Evolutionary conservation across 2,113 vertebrate species (phyloP).

Genomic region (Malurus elegans): DNA sequence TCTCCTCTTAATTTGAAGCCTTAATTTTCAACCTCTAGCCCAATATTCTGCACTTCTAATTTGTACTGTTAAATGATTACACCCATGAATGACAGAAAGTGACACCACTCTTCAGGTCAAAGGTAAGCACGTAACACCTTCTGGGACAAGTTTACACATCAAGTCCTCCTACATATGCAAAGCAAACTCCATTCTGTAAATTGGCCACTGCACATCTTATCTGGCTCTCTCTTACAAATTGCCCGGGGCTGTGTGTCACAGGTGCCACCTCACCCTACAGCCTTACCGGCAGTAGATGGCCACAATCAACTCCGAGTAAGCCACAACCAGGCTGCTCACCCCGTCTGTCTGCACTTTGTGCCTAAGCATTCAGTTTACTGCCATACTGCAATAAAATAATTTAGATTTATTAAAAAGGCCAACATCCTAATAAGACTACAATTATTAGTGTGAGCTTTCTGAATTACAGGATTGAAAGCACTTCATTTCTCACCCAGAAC

Average conservation of each 20-base stretch:
- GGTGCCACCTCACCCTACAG: background rate
- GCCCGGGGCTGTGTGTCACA: background rate
- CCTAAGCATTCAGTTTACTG: background rate
- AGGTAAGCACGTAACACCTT: background rate
- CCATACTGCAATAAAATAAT: background rate
- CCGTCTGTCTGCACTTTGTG: background rate
- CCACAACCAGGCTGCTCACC: background rate
- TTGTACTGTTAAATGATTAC: background rate
- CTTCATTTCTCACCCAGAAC: background rate
- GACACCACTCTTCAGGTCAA: background rate
- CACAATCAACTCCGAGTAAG: background rate
- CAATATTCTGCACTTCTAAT: background rate
- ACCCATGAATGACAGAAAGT: background rate
- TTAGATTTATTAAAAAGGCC: background rate
- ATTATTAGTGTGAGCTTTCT: background rate
- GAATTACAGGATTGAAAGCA: background rate
- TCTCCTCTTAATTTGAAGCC: background rate
- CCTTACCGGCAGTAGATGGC: fast-evolving
- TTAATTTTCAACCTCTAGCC: background rate
- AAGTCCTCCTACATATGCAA: background rate
- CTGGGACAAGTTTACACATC: background rate
- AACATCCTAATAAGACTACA: background rate
- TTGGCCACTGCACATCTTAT: background rate
- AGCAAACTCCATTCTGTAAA: background rate
- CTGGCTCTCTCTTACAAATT: background rate